These are phyloP conservation scores for Microctonus hyperodae DNA, from an alignment of 2,888 invertebrate genomes.

Conservation along the genomic window DNA sequence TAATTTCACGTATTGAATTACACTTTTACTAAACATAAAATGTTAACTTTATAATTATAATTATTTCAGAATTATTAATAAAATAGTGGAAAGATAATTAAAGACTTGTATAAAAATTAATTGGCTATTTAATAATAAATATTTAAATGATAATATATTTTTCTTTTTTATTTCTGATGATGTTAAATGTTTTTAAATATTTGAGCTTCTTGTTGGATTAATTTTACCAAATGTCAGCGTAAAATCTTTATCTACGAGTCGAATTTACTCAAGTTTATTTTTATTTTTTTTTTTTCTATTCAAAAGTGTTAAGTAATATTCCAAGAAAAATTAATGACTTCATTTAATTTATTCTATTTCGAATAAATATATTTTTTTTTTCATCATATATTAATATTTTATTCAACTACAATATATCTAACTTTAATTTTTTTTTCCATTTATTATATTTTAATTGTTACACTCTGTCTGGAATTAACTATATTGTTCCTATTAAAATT, in stretches of 20 bases:
- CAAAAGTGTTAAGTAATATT: neutral
- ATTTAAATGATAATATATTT: neutral
- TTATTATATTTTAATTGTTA: neutral
- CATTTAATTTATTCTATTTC: neutral
- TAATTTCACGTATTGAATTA: conserved; percentile 59
- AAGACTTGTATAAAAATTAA: too few species aligned
- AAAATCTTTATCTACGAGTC: conserved; percentile 20
- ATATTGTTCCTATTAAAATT: neutral
- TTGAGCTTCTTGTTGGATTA: conserved; percentile 22
- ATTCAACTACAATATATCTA: neutral
- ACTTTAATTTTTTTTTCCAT: neutral
- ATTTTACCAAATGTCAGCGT: conserved; percentile 38
- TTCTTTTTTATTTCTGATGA: conserved; percentile 14
- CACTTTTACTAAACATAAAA: conserved; percentile 17
- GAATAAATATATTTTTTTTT: neutral
- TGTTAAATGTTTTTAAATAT: neutral
- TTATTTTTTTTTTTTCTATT: too few species aligned
- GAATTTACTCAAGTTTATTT: neutral
- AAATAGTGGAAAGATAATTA: too few species aligned
- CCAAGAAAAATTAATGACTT: neutral
- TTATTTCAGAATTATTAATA: conserved; percentile 1
- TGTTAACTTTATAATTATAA: neutral
- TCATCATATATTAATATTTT: neutral
- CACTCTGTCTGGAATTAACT: neutral
- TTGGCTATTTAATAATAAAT: neutral